Percentiles rank a stretch among this genome's conserved stretches.
Conservation (phyloP, 2,888 invertebrate species). For the Aleiodes testaceus region DNA sequence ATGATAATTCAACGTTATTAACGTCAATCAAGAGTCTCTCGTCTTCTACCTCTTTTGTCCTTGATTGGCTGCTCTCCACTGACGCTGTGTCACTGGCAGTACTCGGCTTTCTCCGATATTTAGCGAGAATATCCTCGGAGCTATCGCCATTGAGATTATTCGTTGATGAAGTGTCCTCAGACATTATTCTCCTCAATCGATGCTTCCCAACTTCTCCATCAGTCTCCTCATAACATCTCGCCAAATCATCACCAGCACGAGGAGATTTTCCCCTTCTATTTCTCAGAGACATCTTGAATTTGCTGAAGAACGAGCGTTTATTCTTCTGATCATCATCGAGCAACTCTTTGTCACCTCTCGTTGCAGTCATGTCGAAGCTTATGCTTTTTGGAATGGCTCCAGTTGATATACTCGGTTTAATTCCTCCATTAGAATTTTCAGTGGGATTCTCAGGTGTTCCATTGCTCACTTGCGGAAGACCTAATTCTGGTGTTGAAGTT, state of each 20-base stretch:
- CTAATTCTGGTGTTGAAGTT: slow-evolving; percentile 57
- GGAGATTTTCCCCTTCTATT: slow-evolving; percentile 77
- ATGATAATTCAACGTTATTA: slow-evolving; percentile 76
- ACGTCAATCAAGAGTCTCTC: slow-evolving; percentile 75
- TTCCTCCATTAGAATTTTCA: background rate
- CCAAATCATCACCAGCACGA: slow-evolving; percentile 71
- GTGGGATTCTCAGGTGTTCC: slow-evolving; percentile 55
- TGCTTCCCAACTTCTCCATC: slow-evolving; percentile 62
- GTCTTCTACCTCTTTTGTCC: slow-evolving; percentile 72
- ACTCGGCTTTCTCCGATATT: slow-evolving; percentile 86
- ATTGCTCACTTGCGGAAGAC: slow-evolving; percentile 55
- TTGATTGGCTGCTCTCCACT: slow-evolving; percentile 69
- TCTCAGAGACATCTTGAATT: slow-evolving; percentile 81
- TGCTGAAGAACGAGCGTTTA: slow-evolving; percentile 82
- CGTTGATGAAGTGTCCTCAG: slow-evolving; percentile 69
- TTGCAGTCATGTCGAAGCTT: slow-evolving; percentile 92
- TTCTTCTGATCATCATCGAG: slow-evolving; percentile 76
- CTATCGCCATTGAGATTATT: slow-evolving; percentile 76
- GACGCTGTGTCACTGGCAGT: slow-evolving; percentile 75
- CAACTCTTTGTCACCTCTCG: slow-evolving; percentile 81
- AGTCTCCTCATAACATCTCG: slow-evolving; percentile 65
- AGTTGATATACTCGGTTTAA: slow-evolving; percentile 77
- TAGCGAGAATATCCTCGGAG: slow-evolving; percentile 94
- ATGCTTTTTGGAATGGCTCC: slow-evolving; percentile 94
- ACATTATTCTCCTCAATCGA: slow-evolving; percentile 68